These are phyloP conservation scores for Chascanopsetta lugubris DNA, from an alignment of 2,113 vertebrate species.

Conservation along the genomic window DNA sequence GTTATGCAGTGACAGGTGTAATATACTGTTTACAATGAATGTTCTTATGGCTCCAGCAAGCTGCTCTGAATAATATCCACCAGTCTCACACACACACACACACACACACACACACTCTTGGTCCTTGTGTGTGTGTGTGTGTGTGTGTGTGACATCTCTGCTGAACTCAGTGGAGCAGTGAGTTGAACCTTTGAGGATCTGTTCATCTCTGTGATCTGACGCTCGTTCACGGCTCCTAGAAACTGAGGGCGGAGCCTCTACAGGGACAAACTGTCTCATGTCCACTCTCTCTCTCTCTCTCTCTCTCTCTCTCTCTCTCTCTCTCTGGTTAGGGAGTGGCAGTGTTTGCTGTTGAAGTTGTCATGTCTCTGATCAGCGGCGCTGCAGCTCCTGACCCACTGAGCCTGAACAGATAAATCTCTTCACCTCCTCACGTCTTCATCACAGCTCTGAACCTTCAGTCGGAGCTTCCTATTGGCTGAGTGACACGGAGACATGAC, in stretches of 20 bases:
- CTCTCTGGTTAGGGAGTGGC: background rate
- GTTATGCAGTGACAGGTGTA: conserved; percentile 6
- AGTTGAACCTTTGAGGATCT: conserved; percentile 35
- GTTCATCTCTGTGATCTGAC: conserved; percentile 23
- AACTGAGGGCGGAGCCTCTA: background rate
- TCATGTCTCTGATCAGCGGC: background rate
- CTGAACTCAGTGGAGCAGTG: conserved; percentile 20
- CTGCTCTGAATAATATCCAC: conserved; percentile 18
- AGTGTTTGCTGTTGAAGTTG: no score
- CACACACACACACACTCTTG: no score
- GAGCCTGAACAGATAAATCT: background rate
- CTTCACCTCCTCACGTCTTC: background rate
- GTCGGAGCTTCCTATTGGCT: no score
- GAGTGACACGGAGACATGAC: no score
- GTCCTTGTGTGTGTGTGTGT: conserved; percentile 1
- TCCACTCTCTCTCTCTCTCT: background rate
- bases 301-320: no score
- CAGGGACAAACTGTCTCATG: background rate
- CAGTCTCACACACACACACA: no score
- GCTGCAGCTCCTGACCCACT: no score
- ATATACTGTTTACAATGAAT: conserved; percentile 22
- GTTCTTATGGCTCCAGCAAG: background rate
- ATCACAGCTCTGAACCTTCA: no score
- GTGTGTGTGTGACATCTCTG: conserved; percentile 9
- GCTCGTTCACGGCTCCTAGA: background rate